These are phyloP conservation scores for Oreonectes daqikongensis DNA, from an alignment of 2,797 vertebrate species.

Conservation along the genomic window DNA sequence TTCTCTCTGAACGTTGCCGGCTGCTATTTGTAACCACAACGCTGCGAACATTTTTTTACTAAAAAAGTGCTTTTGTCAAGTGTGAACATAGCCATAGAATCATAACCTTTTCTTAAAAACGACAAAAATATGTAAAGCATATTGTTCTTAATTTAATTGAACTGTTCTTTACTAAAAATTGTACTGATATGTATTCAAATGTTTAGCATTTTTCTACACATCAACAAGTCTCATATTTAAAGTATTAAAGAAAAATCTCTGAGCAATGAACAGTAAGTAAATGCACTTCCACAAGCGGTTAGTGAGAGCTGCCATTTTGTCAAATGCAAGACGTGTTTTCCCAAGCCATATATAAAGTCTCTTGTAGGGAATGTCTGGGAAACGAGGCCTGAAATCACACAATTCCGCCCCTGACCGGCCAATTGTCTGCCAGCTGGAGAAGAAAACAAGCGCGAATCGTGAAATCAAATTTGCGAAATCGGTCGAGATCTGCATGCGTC, in stretches of 20 bases:
- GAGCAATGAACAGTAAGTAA: not conserved
- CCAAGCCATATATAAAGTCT: slow-evolving; percentile 21
- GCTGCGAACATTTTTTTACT: too few species aligned
- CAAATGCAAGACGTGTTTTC: not conserved
- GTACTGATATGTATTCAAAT: too few species aligned
- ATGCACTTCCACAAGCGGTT: not conserved
- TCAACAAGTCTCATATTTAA: too few species aligned
- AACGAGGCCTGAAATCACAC: slow-evolving; percentile 44
- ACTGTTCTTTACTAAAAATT: too few species aligned
- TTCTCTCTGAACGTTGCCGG: too few species aligned
- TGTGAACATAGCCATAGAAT: too few species aligned
- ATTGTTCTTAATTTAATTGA: too few species aligned
- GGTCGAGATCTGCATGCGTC: slow-evolving; percentile 49
- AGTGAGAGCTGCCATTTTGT: not conserved
- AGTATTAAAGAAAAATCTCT: not conserved
- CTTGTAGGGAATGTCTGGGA: slow-evolving; percentile 29
- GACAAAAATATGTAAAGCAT: too few species aligned
- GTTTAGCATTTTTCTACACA: too few species aligned
- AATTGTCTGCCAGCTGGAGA: slow-evolving; percentile 52
- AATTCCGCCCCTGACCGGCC: slow-evolving; percentile 14
- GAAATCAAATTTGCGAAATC: slow-evolving; percentile 56
- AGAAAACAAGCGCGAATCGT: slow-evolving; percentile 53
- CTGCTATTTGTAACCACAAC: too few species aligned
- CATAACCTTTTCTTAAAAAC: too few species aligned
- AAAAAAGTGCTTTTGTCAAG: too few species aligned